Base-by-base conservation (phyloP, 2,797 vertebrate species). In the Rhynchonycteris naso region DNA sequence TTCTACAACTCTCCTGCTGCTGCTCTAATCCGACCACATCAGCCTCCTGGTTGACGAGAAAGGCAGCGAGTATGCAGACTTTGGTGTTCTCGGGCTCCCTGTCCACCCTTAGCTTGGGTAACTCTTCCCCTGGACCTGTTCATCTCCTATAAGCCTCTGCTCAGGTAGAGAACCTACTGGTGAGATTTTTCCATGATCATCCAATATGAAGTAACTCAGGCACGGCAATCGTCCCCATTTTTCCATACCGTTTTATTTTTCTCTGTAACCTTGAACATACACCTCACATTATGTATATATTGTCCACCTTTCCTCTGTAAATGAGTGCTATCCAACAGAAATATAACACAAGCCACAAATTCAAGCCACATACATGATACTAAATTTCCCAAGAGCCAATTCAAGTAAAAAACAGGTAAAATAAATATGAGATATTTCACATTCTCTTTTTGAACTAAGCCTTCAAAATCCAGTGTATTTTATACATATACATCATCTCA, bases 381-480 rank as follows among this genome's bases (percentile, higher is more conserved):
- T 59, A 56, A 72, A 50, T n/a, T 80, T 66, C 65, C 59, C 7
- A 82, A 26, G n/a, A 78, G 24, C 56, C 35, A 93, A 78, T 18
- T 54, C 24, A 80, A 80, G 38, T 85, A 50, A 79, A 38, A 83
- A 88, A 63, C 1, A 54, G 43, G 26, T 74, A 54, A 84, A 58
- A 38, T 56, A 58, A 87, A 80, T 26, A 35, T 21, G 43, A 91
- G 43, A 38, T 50, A 71, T 76, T 54, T 90, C 69, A 56, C 65
- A 66, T 80, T 85, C 16, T 76, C 65, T 90, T 76, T 87, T 86
- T 86, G 59, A 92, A 81, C 26, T 22, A 56, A 87, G 18, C 56
- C 47, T 75, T 94, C 18, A 82, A 86, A 90, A 50, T 47, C 30
- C 18, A 58, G 22, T 69, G 15, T 58, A 74, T 63, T 81, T 90